These are phyloP conservation scores for Hephaestus fuliginosus DNA, from an alignment of 2,797 vertebrate species.

Conservation along the genomic window DNA sequence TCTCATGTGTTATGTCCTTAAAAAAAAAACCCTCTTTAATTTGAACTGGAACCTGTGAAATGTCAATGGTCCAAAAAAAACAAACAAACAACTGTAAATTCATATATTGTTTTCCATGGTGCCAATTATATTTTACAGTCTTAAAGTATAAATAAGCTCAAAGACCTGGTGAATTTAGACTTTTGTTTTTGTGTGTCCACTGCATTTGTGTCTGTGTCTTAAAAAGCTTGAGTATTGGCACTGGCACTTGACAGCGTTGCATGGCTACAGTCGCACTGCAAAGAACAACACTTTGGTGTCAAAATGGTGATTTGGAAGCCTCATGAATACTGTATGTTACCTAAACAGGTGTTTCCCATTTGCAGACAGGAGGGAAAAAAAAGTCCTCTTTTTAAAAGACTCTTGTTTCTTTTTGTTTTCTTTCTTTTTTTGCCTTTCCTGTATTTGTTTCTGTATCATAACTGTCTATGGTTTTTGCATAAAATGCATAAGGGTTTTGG, in stretches of 20 bases:
- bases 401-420: constrained; percentile 59
- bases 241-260: constrained; percentile 72
- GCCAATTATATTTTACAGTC: constrained; percentile 80
- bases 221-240: constrained; percentile 71
- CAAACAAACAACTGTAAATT: constrained; percentile 61
- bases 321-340: constrained; percentile 92
- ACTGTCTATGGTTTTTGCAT: constrained; percentile 95
- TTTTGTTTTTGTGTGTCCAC: constrained; percentile 77
- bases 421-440: constrained; percentile 85
- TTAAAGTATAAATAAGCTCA: constrained; percentile 82
- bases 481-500: constrained; percentile 99
- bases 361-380: constrained; percentile 88
- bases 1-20: constrained; percentile 53
- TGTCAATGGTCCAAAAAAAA: constrained; percentile 60
- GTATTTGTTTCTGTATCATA: constrained; percentile 95
- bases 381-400: constrained; percentile 79
- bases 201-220: constrained; percentile 78
- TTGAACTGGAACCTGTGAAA: constrained; percentile 82
- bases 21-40: constrained; percentile 57
- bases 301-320: constrained; percentile 89
- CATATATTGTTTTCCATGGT: constrained; percentile 71
- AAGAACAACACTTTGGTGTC: constrained; percentile 84
- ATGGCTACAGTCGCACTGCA: constrained; percentile 86
- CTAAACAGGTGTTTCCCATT: constrained; percentile 89
- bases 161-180: constrained; percentile 77